Percentiles rank a stretch among this genome's conserved stretches.
Evolutionary conservation across 2,797 vertebrate species (phyloP).

Genomic region (Chloroceryle amazona): DNA sequence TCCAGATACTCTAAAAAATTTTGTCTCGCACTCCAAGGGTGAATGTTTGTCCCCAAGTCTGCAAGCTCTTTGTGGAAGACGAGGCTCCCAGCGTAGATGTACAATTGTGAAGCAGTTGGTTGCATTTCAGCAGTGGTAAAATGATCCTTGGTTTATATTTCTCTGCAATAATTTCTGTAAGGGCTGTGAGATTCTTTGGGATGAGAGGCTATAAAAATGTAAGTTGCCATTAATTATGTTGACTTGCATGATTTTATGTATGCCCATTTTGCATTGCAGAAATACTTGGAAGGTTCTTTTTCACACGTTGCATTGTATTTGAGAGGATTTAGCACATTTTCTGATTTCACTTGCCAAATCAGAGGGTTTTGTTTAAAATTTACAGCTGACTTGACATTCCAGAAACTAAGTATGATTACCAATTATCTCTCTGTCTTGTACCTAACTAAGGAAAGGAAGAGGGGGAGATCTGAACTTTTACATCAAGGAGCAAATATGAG

Average conservation of each 20-base stretch:
- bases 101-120: neutral
- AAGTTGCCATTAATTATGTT: neutral
- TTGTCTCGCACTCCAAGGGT: neutral
- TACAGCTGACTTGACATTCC: neutral
- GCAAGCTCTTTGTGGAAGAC: neutral
- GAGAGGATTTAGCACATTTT: constrained; percentile 25
- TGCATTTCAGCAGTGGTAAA: neutral
- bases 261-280: neutral
- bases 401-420: neutral
- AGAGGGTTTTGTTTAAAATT: neutral
- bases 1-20: neutral
- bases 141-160: neutral
- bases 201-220: neutral
- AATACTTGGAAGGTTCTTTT: neutral
- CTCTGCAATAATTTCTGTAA: neutral
- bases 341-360: neutral
- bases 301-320: neutral
- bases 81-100: neutral
- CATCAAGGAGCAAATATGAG: neutral
- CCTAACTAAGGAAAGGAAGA: neutral
- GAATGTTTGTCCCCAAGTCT: neutral
- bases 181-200: neutral
- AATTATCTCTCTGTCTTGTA: neutral
- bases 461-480: neutral
- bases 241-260: neutral